Conservation (phyloP, 1,140 invertebrate genomes). For the Rhyacophila brunnea region DNA sequence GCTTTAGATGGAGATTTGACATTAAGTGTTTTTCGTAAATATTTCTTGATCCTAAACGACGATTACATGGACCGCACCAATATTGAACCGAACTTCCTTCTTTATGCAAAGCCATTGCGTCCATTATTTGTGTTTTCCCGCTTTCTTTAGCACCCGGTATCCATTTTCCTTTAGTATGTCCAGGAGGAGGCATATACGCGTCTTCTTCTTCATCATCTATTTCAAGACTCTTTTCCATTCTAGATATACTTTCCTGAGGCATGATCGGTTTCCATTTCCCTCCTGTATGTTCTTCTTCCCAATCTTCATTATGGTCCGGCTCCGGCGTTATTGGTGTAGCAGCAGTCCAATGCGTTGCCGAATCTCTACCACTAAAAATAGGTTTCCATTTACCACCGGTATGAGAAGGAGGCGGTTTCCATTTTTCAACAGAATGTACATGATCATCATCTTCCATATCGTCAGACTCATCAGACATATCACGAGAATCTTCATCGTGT, state of each 20-base stretch:
- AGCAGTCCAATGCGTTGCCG: conserved; percentile 31
- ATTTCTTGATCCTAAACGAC: conserved; percentile 66
- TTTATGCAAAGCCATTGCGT: conserved; percentile 45
- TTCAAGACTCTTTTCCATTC: conserved; percentile 37
- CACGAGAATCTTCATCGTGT: conserved; percentile 56
- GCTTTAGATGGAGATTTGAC: conserved; percentile 69
- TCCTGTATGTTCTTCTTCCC: conserved; percentile 43
- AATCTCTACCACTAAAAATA: conserved; percentile 17
- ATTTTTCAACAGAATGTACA: conserved; percentile 60
- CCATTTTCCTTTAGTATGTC: conserved; percentile 76
- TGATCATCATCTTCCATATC: conserved; percentile 63
- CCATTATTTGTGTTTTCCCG: conserved; percentile 52
- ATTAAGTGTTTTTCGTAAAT: conserved; percentile 74
- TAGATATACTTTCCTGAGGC: conserved; percentile 36
- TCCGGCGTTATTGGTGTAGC: conserved; percentile 44
- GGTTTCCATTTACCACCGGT: conserved; percentile 75
- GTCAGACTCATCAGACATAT: conserved; percentile 54
- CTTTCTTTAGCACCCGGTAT: conserved; percentile 62
- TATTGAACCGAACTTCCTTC: conserved; percentile 61
- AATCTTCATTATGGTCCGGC: conserved; percentile 46
- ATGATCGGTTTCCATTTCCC: conserved; percentile 53
- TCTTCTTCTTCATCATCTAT: conserved; percentile 45
- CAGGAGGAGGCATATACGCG: conserved; percentile 60
- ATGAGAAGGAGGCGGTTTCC: conserved; percentile 67
- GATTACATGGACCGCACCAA: conserved; percentile 78